Base-by-base conservation (phyloP, 2,888 invertebrate genomes). In the Epistrophe grossulariae region DNA sequence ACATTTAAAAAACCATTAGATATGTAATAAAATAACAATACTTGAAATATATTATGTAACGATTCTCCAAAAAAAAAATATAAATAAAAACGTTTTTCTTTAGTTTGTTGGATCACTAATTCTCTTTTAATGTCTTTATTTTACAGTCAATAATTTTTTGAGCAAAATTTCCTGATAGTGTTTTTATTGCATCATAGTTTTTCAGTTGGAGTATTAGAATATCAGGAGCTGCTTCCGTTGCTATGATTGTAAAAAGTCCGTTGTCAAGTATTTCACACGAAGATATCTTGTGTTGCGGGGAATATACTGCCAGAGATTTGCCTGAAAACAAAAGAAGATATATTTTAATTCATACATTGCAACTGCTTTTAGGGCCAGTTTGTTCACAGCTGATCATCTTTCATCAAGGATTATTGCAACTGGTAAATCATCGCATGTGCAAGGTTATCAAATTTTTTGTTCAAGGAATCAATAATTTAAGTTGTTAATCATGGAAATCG, bases 181-280 rank as follows among this genome's bases (percentile, higher is more conserved):
- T 48, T 77, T 57, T 60, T 62, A 35, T 48, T 79, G 91, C 91
- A 66, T 89, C 89, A 81, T 91, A 92, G 88, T 91, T 92, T 87
- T 92, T 93, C 15, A 96, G 93, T 82, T 95, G 94, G 31, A 97
- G 93, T 71, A 96, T 96, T 10, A 96, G 93, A 40, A 97, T 93
- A 72, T 95, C 94, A 78, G 94, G 93, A 90, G 94, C 94, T 90
- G 96, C 95, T 88, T 95, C 95, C 55, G 97, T 91, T 0, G 96
- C 96, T 77, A 97, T 92, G 1, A 97, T 95, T 1, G 97, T 94
- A 70, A 95, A 94, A 43, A 94, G 94, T 0, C 97, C 97, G 73
- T 96, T 96, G 15, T 95, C 94, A 11, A 96, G 94, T 57, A 97
- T 94, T 91, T 97, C 97, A 92, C 96, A 96, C 0, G 96, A 95